A percentile compares a stretch with the other conserved stretches of the same genome.
These are phyloP conservation scores for Aphodius granarius DNA, from an alignment of 2,888 invertebrate species.

Conservation along the genomic window DNA sequence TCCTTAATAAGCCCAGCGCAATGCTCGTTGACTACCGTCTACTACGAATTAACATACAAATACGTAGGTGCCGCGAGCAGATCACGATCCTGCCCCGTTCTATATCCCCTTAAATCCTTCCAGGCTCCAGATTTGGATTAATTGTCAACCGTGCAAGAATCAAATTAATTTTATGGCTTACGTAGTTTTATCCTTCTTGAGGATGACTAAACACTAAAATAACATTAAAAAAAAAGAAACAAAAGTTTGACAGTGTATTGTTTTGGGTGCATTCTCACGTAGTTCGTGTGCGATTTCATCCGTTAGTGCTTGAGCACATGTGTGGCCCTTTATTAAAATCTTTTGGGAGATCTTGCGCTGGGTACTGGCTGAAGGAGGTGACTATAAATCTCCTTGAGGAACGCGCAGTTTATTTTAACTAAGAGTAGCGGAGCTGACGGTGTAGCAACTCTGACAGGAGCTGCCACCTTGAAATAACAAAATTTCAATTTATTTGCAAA, in stretches of 20 bases:
- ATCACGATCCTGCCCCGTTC: neutral
- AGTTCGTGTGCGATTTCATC: conserved; percentile 6
- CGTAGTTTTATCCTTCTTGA: too few relatives aligned
- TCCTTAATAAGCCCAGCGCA: conserved; percentile 25
- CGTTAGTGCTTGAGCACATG: conserved; percentile 3
- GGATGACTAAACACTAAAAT: too few relatives aligned
- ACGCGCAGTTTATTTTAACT: conserved; percentile 20
- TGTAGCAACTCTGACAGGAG: neutral
- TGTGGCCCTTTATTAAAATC: conserved; percentile 13
- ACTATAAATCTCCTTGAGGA: conserved; percentile 19
- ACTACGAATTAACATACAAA: conserved; percentile 28
- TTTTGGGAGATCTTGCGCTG: neutral
- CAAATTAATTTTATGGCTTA: neutral
- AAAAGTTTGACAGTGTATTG: too few relatives aligned
- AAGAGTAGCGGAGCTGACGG: conserved; percentile 16
- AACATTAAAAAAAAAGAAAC: too few relatives aligned
- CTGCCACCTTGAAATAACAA: conserved; percentile 34
- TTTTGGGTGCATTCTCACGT: neutral
- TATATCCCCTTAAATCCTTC: neutral
- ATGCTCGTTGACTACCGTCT: conserved; percentile 18
- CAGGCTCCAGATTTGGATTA: neutral
- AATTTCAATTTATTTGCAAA: conserved; percentile 38
- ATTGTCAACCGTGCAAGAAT: neutral
- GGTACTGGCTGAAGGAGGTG: conserved; percentile 4
- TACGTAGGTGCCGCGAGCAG: conserved; percentile 18